Evolutionary conservation across 1,140 invertebrate genomes (phyloP).

Genomic region (Brachionus manjavacas): DNA sequence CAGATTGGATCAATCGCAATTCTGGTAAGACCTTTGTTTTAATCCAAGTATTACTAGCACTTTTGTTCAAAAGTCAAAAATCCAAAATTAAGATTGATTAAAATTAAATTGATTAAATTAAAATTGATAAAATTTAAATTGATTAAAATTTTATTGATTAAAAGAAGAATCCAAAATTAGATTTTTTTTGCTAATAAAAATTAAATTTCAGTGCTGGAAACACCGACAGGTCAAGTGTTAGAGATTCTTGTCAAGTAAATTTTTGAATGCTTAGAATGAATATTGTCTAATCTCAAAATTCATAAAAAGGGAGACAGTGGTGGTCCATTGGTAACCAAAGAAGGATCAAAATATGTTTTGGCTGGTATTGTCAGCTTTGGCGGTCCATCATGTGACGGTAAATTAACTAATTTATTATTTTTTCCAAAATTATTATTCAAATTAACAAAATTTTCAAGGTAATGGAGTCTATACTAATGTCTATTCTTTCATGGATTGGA

Average conservation of each 20-base stretch:
- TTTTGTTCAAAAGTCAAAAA: too few species aligned
- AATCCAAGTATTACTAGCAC: too few species aligned
- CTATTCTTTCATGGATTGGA: slow-evolving; percentile 1
- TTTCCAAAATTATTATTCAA: neutral
- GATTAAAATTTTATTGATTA: too few species aligned
- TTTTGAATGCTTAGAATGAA: neutral
- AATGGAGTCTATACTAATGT: slow-evolving; percentile 38
- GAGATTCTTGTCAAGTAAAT: slow-evolving; percentile 33
- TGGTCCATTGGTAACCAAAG: slow-evolving; percentile 37
- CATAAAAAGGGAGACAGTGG: slow-evolving; percentile 33
- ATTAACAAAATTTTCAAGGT: neutral
- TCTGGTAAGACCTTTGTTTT: neutral
- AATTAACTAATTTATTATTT: neutral
- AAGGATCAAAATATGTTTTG: neutral
- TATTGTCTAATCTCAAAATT: neutral
- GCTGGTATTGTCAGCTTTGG: slow-evolving; percentile 36
- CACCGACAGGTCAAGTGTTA: neutral
- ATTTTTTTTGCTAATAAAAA: too few species aligned
- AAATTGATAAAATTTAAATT: too few species aligned
- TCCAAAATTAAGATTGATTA: too few species aligned
- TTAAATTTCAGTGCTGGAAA: neutral
- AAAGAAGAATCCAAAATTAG: too few species aligned
- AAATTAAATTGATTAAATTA: too few species aligned
- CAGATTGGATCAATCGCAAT: neutral
- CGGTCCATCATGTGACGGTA: slow-evolving; percentile 12